A percentile compares a stretch with the other conserved stretches of the same genome.
These are phyloP conservation scores for Parapsyche elsis DNA, from an alignment of 1,140 invertebrate genomes.

Conservation along the genomic window DNA sequence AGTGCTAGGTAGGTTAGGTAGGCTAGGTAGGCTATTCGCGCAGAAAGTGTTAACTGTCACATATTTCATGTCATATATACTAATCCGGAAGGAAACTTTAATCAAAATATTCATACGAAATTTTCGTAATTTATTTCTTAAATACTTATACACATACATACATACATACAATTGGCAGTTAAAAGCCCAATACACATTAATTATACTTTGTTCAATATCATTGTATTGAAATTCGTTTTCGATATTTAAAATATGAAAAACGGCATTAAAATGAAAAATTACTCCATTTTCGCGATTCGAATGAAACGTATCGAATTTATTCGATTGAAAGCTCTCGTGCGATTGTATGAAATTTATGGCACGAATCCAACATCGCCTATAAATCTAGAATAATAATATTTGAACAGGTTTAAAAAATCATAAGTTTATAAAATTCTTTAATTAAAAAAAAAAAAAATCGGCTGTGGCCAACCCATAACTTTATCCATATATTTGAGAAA, in stretches of 20 bases:
- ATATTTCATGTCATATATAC: slow-evolving; percentile 1
- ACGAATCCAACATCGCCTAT: neutral
- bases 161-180: too few relatives aligned
- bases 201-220: neutral
- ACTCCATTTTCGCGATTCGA: slow-evolving; percentile 8
- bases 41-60: neutral
- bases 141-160: too few relatives aligned
- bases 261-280: neutral
- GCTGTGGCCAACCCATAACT: too few relatives aligned
- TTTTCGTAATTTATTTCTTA: too few relatives aligned
- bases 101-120: too few relatives aligned
- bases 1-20: neutral
- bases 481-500: too few relatives aligned
- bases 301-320: slow-evolving; percentile 7
- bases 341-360: slow-evolving; percentile 3
- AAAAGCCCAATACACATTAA: too few relatives aligned
- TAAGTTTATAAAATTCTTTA: too few relatives aligned
- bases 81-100: too few relatives aligned
- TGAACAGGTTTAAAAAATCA: too few relatives aligned
- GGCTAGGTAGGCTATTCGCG: neutral
- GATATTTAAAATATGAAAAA: slow-evolving; percentile 6
- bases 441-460: too few relatives aligned
- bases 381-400: too few relatives aligned
- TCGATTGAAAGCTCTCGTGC: slow-evolving; percentile 9
- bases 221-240: neutral